Percentiles rank a stretch among this genome's conserved stretches.
Evolutionary conservation across 2,113 vertebrate species (phyloP).

Genomic region (Eidolon helvum): DNA sequence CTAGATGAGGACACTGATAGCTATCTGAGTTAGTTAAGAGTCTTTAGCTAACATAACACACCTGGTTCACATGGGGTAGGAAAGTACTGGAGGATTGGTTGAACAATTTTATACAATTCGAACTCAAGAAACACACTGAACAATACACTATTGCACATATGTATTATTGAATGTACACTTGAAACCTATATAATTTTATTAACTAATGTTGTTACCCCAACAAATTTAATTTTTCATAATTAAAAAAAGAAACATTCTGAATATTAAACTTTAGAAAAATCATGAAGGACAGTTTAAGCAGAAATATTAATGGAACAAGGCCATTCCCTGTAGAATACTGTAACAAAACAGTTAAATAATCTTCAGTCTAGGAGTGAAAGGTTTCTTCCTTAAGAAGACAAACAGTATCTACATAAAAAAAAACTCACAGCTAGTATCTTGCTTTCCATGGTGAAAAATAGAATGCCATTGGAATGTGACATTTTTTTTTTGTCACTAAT

Average conservation of each 20-base stretch:
- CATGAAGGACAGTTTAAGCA: not conserved
- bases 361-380: not conserved
- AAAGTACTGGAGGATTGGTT: not conserved
- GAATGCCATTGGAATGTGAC: accelerated
- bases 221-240: too few species aligned
- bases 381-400: not conserved
- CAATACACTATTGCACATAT: not conserved
- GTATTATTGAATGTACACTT: too few species aligned
- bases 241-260: not conserved
- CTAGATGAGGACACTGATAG: not conserved
- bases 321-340: not conserved
- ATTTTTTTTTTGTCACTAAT: not conserved
- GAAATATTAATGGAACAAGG: not conserved
- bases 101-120: not conserved
- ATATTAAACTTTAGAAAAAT: not conserved
- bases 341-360: not conserved
- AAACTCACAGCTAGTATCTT: not conserved
- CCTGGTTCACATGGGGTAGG: not conserved
- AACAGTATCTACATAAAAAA: not conserved
- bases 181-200: too few species aligned
- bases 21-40: not conserved
- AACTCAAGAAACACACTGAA: not conserved
- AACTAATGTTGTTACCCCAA: too few species aligned
- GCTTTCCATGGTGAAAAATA: not conserved
- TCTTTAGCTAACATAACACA: not conserved